These are phyloP conservation scores for Odontothrips loti DNA, from an alignment of 2,888 invertebrate species.

Conservation along the genomic window DNA sequence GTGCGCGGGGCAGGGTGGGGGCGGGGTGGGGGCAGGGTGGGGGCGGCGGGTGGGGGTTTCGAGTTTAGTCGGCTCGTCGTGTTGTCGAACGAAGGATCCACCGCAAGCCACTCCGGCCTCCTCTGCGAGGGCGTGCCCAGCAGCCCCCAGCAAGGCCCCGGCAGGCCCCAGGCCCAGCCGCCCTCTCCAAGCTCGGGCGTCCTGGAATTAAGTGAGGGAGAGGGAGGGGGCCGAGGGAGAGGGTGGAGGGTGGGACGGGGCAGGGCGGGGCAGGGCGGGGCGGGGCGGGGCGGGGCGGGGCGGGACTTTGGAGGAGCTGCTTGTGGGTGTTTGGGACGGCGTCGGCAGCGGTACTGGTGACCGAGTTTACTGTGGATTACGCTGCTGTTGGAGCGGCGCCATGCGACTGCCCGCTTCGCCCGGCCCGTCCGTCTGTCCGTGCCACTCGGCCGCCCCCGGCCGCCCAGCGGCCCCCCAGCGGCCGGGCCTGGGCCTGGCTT, in stretches of 20 bases:
- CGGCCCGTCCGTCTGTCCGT: too few species aligned
- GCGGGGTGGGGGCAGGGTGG: too few species aligned
- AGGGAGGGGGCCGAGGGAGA: neutral
- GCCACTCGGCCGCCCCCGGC: too few species aligned
- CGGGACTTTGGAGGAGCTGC: neutral
- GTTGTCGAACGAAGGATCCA: neutral
- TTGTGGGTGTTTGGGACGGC: constrained; percentile 1
- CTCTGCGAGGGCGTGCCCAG: neutral
- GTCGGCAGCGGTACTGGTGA: neutral
- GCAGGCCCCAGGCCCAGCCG: neutral
- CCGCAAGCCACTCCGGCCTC: neutral
- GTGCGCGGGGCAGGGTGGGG: too few species aligned
- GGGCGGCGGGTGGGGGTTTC: too few species aligned
- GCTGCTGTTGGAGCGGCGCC: neutral
- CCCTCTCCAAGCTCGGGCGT: neutral
- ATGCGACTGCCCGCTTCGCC: neutral
- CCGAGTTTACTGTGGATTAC: constrained; percentile 5
- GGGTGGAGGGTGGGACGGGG: neutral
- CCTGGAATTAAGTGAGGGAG: neutral
- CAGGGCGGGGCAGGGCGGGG: too few species aligned
- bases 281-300: neutral
- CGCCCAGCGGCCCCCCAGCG: too few species aligned
- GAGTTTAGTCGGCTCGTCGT: neutral
- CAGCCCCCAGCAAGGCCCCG: neutral
- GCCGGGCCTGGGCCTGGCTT: neutral